phyloP scores from a whole-genome alignment of 1,140 invertebrate genomes.

The Caenorhabditis latens region DNA sequence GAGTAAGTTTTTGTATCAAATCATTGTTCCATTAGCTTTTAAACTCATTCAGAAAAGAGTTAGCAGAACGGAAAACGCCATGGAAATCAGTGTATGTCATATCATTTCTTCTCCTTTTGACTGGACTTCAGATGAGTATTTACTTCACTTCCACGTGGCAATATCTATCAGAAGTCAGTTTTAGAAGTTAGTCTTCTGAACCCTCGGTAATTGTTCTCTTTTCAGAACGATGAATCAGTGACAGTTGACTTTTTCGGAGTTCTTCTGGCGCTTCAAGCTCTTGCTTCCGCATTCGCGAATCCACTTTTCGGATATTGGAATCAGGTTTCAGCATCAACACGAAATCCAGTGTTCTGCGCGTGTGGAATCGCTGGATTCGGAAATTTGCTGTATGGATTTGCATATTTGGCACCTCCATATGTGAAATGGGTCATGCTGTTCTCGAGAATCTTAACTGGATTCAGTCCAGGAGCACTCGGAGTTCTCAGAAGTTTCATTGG shows the following conservation, averaged over 20 bases:
- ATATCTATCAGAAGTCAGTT: conserved; percentile 47
- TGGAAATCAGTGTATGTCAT: conserved; percentile 43
- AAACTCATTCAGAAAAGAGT: conserved; percentile 11
- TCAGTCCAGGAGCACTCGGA: conserved; percentile 56
- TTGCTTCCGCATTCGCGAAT: conserved; percentile 54
- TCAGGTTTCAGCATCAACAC: conserved; percentile 57
- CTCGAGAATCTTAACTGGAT: conserved; percentile 46
- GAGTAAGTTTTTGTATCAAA: not conserved
- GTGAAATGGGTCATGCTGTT: conserved; percentile 29
- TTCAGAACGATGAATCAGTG: conserved; percentile 48
- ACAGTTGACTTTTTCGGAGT: conserved; percentile 59
- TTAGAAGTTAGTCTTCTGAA: not conserved
- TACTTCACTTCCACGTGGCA: conserved; percentile 60
- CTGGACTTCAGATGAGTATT: conserved; percentile 54
- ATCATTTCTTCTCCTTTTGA: not conserved
- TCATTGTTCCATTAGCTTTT: not conserved
- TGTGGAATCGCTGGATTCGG: conserved; percentile 33
- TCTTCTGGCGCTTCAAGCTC: conserved; percentile 26
- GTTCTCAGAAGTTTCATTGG: conserved; percentile 55
- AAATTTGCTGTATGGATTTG: conserved; percentile 46
- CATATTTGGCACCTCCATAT: conserved; percentile 35
- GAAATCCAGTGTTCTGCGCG: conserved; percentile 52
- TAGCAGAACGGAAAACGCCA: conserved; percentile 51
- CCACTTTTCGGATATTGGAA: conserved; percentile 62
- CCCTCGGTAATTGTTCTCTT: not conserved